phyloP scores from a whole-genome alignment of 2,113 vertebrate species.

The Gymnocephalus cernua region DNA sequence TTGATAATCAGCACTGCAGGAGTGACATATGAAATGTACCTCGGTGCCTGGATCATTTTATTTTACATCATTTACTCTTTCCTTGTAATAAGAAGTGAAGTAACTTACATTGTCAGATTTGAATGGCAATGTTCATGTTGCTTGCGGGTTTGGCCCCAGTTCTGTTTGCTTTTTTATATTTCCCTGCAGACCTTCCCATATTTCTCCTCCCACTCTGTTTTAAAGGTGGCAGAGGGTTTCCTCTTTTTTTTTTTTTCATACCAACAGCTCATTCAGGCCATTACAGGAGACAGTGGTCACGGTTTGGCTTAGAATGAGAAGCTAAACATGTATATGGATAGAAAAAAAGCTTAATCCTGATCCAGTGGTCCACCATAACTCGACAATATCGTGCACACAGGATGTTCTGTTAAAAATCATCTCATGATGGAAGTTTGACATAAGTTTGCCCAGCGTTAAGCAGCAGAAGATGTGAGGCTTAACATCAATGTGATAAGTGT shows the following conservation, averaged over 20 bases:
- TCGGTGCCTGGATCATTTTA: slow-evolving; percentile 51
- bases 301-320: slow-evolving; percentile 64
- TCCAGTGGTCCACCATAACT: slow-evolving; percentile 59
- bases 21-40: slow-evolving; percentile 21
- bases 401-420: slow-evolving; percentile 66
- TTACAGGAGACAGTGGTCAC: slow-evolving; percentile 67
- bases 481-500: slow-evolving; percentile 48
- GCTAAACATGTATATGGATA: slow-evolving; percentile 53
- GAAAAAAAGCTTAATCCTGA: slow-evolving; percentile 45
- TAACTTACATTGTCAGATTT: slow-evolving; percentile 59
- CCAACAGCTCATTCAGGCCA: slow-evolving; percentile 55
- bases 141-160: slow-evolving; percentile 77
- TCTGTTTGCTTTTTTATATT: slow-evolving; percentile 45
- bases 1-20: slow-evolving; percentile 17
- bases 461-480: slow-evolving; percentile 63
- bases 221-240: slow-evolving; percentile 66
- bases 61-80: slow-evolving; percentile 37
- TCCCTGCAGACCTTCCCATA: slow-evolving; percentile 49
- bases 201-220: slow-evolving; percentile 41
- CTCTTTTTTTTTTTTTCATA: slow-evolving; percentile 41
- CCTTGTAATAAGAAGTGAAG: slow-evolving; percentile 58
- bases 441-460: slow-evolving; percentile 44
- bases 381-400: slow-evolving; percentile 46
- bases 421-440: slow-evolving; percentile 53
- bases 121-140: slow-evolving; percentile 55